Conservation (phyloP, 2,888 invertebrate genomes). For the Spodoptera littoralis region DNA sequence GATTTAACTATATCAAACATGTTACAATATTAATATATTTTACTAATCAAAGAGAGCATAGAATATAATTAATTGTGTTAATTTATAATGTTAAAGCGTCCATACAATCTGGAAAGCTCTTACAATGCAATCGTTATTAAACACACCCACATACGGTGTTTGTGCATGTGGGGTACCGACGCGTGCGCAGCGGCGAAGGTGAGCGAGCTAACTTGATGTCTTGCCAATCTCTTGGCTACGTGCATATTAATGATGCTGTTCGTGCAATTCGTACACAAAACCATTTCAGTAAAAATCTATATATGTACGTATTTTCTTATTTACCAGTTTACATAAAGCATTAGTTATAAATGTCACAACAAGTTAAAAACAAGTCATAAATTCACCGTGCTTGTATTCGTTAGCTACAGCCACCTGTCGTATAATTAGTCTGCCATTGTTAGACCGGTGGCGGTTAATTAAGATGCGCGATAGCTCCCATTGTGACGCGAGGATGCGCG, state of each 20-base stretch:
- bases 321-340: constrained; percentile 18
- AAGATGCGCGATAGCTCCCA: constrained; percentile 76
- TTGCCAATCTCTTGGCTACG: constrained; percentile 74
- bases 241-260: constrained; percentile 64
- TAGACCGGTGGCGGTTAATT: constrained; percentile 72
- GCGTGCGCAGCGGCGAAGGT: constrained; percentile 75
- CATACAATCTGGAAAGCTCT: constrained; percentile 45
- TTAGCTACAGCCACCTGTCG: constrained; percentile 71
- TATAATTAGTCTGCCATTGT: constrained; percentile 81
- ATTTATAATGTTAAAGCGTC: constrained; percentile 23
- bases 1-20: too few species aligned
- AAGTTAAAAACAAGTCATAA: constrained; percentile 45
- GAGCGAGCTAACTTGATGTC: constrained; percentile 78
- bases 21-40: too few species aligned
- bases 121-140: constrained; percentile 38
- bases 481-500: constrained; percentile 70
- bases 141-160: constrained; percentile 44
- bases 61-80: neutral
- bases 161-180: constrained; percentile 58
- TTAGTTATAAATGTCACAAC: constrained; percentile 28
- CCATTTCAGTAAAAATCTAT: constrained; percentile 20
- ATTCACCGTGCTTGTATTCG: constrained; percentile 56
- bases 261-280: constrained; percentile 52
- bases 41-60: too few species aligned
- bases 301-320: constrained; percentile 14